Base-by-base conservation (phyloP, 2,888 invertebrate genomes). In the Drosophila pseudotalamancana region DNA sequence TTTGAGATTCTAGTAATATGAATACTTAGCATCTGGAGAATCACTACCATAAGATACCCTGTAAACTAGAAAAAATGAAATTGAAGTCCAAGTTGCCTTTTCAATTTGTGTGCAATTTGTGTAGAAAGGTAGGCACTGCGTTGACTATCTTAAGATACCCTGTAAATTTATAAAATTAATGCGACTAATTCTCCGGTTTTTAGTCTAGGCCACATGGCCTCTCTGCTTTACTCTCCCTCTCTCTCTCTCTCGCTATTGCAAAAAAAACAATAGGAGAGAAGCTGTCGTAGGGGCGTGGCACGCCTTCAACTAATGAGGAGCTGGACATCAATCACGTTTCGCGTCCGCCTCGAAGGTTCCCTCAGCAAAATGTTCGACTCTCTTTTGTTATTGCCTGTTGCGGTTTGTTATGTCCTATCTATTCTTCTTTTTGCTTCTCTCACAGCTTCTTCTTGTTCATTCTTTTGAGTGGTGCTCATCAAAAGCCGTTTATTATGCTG, bases 401-500 rank as follows among this genome's bases (percentile, higher is more conserved):
- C 48, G 74, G 72, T 56, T 67, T 48, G 12, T 37, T 29, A 12
- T 54, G 60, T 39, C 54, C 39, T 72, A 32, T 45, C 51, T n/a
- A n/a, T n/a, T 39, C 39, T 40, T 57, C 19, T 21, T 8, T 2
- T 14, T 25, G 25, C 8, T 11, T 6, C n/a, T 25, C 21, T 25
- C 25, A 12, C 31, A 1, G n/a, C 32, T 6, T n/a, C 31, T 32
- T 32, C 12, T 32, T 32, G 31, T 32, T 11, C 45, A 8, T 27
- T 11, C 27, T 76, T 79, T 64, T 71, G 78, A 67, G 67, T 55
- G 55, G 46, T 64, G 71, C 57, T 78, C 72, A 80, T 81, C 82
- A 81, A 85, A 80, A 68, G 85, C 62, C 79, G 80, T 80, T 85
- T 80, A 82, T 85, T 80, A 72, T 82, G 82, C 72, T 78, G 67